Evolutionary conservation across 1,140 invertebrate genomes (phyloP).

Genomic region (Megathymus violae): DNA sequence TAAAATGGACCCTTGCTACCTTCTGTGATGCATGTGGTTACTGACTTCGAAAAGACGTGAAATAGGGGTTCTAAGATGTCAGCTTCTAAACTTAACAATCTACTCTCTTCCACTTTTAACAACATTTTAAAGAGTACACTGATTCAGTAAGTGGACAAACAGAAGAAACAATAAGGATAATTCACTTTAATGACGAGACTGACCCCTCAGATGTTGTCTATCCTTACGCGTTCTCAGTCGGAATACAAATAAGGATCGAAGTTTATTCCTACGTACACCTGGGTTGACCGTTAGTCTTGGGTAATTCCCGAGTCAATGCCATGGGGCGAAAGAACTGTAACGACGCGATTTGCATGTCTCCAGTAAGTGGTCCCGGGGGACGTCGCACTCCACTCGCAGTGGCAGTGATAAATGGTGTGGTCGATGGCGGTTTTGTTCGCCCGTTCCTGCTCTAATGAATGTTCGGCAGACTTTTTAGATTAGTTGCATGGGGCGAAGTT

Average conservation of each 20-base stretch:
- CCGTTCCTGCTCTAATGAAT: constrained; percentile 42
- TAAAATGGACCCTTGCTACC: too few relatives aligned
- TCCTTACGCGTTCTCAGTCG: neutral
- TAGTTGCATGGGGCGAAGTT: constrained; percentile 10
- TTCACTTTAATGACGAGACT: constrained; percentile 6
- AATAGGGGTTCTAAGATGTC: too few relatives aligned
- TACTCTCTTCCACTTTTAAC: constrained; percentile 1
- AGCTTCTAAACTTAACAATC: too few relatives aligned
- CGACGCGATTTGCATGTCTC: constrained; percentile 64
- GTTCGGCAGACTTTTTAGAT: constrained; percentile 33
- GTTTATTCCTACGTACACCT: neutral
- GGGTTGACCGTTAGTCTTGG: neutral
- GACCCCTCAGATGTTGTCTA: neutral
- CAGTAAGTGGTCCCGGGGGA: constrained; percentile 42
- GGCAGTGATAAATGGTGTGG: constrained; percentile 50
- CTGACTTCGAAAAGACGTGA: too few relatives aligned
- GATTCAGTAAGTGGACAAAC: neutral
- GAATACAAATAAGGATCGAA: neutral
- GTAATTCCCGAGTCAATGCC: constrained; percentile 29
- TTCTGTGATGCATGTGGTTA: too few relatives aligned
- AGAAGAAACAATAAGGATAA: neutral
- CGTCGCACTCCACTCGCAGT: constrained; percentile 30
- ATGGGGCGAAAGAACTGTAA: constrained; percentile 58
- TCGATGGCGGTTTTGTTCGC: constrained; percentile 44
- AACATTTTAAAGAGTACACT: neutral